Base-by-base conservation (phyloP, 2,113 vertebrate species). In the Turdus rufiventris region DNA sequence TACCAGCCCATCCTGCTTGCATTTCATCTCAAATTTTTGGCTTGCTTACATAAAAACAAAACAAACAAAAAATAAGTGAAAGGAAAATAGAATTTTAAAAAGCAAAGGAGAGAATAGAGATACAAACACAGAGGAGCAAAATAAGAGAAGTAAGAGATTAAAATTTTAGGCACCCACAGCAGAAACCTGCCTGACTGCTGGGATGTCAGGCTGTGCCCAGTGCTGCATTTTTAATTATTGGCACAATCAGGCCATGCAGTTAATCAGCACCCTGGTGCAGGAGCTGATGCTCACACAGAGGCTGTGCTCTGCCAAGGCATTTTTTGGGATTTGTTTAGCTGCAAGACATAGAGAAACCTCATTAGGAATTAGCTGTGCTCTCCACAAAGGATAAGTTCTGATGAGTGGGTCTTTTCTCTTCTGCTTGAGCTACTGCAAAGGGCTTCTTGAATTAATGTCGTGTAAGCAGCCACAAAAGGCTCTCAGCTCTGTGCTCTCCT, bases 361-460 rank as follows among this genome's bases (percentile, higher is more conserved):
- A 65, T 87, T 78, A 93, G 53, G 74, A 88, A 60, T 76, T 53
- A 82, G 91, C 85, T 8, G 2, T 5, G 60, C 73, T 77, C 72
- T 95, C 78, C 73, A 83, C 67, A 91, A 95, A 88, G 77, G 70
- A 67, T 95, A 83, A 89, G 67, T 87, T 91, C 85, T 93, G 91
- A 92, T 87, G 68, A 95, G 80, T 89, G 74, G 15, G 29, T 82
- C 85, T 95, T 96, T 92, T 91, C 51, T 89, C 60, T 90, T 85
- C 61, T 92, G 57, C 82, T 56, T 51, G 19, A 94, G 48, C n/a
- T 89, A 2, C 78, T 40, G 26, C 38, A 92, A 76, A 86, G 81
- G 92, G 80, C 62, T 93, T 78, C 88, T 92, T 66, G 72, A 78
- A 70, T 96, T 87, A 92, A 96, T 94, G 94, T 77, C 23, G 54